Evolutionary conservation across 2,888 invertebrate species (phyloP), one percentile per base, ranked within the genome.

Genomic region (Clepsis dumicolana): DNA sequence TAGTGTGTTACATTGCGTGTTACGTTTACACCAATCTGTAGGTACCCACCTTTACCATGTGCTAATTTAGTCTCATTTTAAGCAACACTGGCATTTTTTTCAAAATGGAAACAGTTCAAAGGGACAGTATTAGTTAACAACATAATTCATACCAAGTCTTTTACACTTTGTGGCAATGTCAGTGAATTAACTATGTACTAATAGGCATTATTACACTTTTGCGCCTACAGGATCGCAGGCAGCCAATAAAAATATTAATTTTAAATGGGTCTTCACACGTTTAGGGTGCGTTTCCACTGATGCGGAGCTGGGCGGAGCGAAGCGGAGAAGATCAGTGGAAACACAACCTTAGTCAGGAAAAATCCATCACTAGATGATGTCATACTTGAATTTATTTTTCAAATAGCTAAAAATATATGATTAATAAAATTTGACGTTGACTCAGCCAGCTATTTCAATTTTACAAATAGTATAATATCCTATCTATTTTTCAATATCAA

Each of bases 101-200:
- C 18, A 54, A 32, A 54, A 54, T 32, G 32, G 54, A 18, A 54
- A 54, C 54, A 18, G 29, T 29, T 16, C 10, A 32, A 18, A 54
- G 0, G 12, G 3, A 32, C 1, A 32, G 16, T 27, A 18, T 27
- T n/a, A n/a, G n/a, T n/a, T 32, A 54, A 53, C 29, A 53, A 53
- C 21, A 35, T 32, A 32, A 29, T 54, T 35, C 21, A 35, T 14
- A 35, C n/a, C 25, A 25, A 18, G 4, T 18, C 4, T 14, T 8
- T 44, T 44, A 21, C 24, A 21, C 8, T 48, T 48, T 14, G 25
- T 25, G 52, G 25, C n/a, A 52, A 50, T 12, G 52, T 52, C 14
- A 52, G 7, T 52, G 14, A 25, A 52, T 24, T 3, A 25, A 50
- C 4, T 21, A 48, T 48, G 8, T 7, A 21, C 21, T 10, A 35